Conservation (phyloP, 1,140 invertebrate genomes). For the Neodiprion virginianus region DNA sequence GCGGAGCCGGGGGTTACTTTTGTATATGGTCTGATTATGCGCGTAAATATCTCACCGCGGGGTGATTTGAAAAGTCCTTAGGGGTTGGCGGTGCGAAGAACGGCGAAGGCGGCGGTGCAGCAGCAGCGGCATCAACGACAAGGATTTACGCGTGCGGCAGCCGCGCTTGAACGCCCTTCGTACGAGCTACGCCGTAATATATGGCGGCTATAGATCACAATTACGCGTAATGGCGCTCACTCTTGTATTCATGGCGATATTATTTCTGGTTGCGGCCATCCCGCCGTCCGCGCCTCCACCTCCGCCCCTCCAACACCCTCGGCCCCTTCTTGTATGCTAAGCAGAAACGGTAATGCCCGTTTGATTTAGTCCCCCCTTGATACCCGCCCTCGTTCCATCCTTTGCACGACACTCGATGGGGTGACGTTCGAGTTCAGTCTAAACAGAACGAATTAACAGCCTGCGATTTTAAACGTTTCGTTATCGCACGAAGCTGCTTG, state of each 20-base stretch:
- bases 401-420: neutral
- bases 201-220: conserved; percentile 58
- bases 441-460: too few species aligned
- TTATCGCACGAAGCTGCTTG: too few species aligned
- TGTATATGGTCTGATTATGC: conserved; percentile 48
- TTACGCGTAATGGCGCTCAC: conserved; percentile 56
- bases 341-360: conserved; percentile 48
- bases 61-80: conserved; percentile 27
- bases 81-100: conserved; percentile 17
- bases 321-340: conserved; percentile 44
- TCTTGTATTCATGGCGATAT: conserved; percentile 56
- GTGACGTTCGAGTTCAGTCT: too few species aligned
- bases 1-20: conserved; percentile 30
- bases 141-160: conserved; percentile 50
- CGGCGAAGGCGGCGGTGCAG: neutral
- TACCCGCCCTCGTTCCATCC: neutral
- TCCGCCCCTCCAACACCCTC: conserved; percentile 19
- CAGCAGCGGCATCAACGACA: conserved; percentile 26
- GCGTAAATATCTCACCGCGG: conserved; percentile 46
- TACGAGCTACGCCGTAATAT: conserved; percentile 52
- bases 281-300: neutral
- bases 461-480: too few species aligned
- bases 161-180: conserved; percentile 47
- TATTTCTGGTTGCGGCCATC: conserved; percentile 50
- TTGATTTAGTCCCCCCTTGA: conserved; percentile 44